These are phyloP conservation scores for Drosophila yakuba DNA, from an alignment of 1,140 invertebrate genomes.

Conservation along the genomic window DNA sequence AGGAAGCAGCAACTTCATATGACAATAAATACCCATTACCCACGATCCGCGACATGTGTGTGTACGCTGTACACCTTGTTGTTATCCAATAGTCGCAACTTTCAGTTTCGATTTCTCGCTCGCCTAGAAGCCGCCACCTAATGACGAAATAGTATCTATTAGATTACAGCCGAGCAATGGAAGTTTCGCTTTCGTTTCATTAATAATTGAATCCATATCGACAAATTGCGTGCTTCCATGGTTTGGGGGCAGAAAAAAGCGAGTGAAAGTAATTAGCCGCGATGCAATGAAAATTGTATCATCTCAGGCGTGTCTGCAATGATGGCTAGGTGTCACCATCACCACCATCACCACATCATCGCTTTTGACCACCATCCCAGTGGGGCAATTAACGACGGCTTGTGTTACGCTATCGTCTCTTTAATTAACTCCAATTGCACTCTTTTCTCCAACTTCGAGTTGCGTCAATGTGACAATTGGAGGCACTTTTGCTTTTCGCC, in stretches of 20 bases:
- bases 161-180: constrained; percentile 31
- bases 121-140: constrained; percentile 37
- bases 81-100: constrained; percentile 49
- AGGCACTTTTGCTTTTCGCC: constrained; percentile 56
- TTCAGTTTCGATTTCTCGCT: constrained; percentile 62
- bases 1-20: constrained; percentile 43
- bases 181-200: constrained; percentile 61
- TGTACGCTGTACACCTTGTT: constrained; percentile 10
- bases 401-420: constrained; percentile 58
- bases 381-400: constrained; percentile 57
- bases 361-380: constrained; percentile 37
- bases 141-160: constrained; percentile 53
- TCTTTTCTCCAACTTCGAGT: constrained; percentile 26
- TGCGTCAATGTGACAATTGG: constrained; percentile 80
- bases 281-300: constrained; percentile 21
- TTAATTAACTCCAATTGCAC: constrained; percentile 78
- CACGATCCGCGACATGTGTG: constrained; percentile 26
- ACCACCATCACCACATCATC: neutral
- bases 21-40: constrained; percentile 45
- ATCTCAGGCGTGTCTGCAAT: constrained; percentile 26
- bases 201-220: constrained; percentile 53
- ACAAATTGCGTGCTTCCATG: constrained; percentile 65
- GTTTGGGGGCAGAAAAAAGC: constrained; percentile 12
- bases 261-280: constrained; percentile 76
- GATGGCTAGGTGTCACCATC: constrained; percentile 51